Evolutionary conservation across 2,113 vertebrate species (phyloP), one percentile per base, ranked within the genome.

Genomic region (Lamprologus tigripictilis): DNA sequence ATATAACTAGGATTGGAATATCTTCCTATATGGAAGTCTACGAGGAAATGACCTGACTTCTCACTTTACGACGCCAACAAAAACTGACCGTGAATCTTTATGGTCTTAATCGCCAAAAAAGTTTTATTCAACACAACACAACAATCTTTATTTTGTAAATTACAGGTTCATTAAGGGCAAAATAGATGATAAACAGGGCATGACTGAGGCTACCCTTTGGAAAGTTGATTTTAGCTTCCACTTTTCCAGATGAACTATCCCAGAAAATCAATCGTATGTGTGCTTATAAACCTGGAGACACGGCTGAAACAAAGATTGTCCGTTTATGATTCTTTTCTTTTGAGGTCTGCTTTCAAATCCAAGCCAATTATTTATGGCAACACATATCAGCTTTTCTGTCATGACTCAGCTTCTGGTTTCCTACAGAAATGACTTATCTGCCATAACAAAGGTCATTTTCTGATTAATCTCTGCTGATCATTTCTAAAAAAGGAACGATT

Each of bases 111-210:
- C 14, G 1, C 13, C 40, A 45, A 45, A 73, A 26, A 17, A 28
- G 40, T 26, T 45, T 28, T 10, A 7, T 45, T 73, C 0, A 1
- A 73, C 5, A 45, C n/a, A 42, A 42, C 37, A 71, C 61, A 63
- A 33, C 11, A 23, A 16, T 26, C 21, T 10, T 73, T 26, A 3
- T 73, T 17, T 73, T 17, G 40, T 17, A 73, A 45, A 26, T 45
- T 9, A 45, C 23, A 9, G 4, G 1, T 45, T 0, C 1, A 10
- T 26, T 73, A 3, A 73, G 40, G 8, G 21, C 14, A 28, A 73
- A 73, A 45, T 2, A 76, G 9, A 7, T 28, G 8, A 45, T 28
- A 17, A 47, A 47, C 68, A 47, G 8, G 37, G 13, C 9, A 26
- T 47, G 68, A 45, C 23, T 0, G 21, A 45, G 37, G 40, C 14